A percentile compares a stretch with the other conserved stretches of the same genome.
phyloP scores from a whole-genome alignment of 2,888 invertebrate genomes.

The Metalampra italica region DNA sequence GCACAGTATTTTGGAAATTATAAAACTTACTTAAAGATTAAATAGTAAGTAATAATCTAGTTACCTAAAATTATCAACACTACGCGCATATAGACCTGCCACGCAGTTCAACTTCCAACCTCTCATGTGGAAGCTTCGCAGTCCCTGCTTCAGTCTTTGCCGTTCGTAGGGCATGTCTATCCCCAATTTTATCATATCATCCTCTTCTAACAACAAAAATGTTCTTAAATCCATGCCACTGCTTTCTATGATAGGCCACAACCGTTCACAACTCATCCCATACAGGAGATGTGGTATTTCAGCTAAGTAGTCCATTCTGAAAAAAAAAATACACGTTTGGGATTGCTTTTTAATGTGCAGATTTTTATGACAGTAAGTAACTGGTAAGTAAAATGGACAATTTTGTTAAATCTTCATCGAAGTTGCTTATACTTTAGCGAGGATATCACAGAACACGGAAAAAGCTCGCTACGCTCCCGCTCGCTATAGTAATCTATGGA shows the following conservation, averaged over 20 bases:
- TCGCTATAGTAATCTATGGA: too few relatives aligned
- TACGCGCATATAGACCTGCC: conserved; percentile 57
- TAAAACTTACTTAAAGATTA: too few relatives aligned
- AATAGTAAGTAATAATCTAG: conserved; percentile 12
- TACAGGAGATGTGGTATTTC: conserved; percentile 78
- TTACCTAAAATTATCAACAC: conserved; percentile 62
- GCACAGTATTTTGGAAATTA: too few relatives aligned
- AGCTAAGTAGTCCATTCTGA: conserved; percentile 65
- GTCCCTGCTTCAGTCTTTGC: conserved; percentile 70
- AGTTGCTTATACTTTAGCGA: too few relatives aligned
- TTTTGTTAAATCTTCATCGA: too few relatives aligned
- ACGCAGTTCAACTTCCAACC: conserved; percentile 74
- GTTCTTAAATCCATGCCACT: conserved; percentile 71
- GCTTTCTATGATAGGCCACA: conserved; percentile 63
- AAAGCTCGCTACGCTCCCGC: too few relatives aligned
- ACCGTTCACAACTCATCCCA: conserved; percentile 78
- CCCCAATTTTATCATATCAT: conserved; percentile 76
- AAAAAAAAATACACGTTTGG: conserved; percentile 17
- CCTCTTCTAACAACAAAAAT: conserved; percentile 78
- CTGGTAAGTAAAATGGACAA: too few relatives aligned
- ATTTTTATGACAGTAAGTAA: too few relatives aligned
- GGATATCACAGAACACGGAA: too few relatives aligned
- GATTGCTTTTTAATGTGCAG: too few relatives aligned
- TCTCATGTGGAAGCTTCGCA: conserved; percentile 78
- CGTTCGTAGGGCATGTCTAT: conserved; percentile 80